Conservation (phyloP, 2,888 invertebrate genomes). For the Scaptomyza cyrtandrae region DNA sequence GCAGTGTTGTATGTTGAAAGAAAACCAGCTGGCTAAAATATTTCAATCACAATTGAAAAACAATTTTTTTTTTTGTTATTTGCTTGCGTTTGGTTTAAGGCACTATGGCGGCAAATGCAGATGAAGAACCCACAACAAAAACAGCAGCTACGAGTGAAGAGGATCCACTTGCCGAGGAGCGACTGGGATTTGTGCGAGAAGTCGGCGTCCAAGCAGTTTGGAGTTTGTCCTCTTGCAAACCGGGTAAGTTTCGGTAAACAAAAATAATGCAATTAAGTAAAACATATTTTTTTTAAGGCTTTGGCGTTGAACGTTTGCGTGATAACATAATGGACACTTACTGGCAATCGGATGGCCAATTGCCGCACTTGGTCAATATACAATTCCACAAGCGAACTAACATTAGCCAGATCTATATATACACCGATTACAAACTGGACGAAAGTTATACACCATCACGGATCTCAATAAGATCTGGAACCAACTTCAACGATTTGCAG, state of each 20-base stretch:
- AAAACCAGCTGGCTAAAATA: background rate
- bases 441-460: slow-evolving; percentile 99
- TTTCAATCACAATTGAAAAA: background rate
- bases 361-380: slow-evolving; percentile 98
- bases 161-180: slow-evolving; percentile 83
- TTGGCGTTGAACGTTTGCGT: slow-evolving; percentile 98
- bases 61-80: no score
- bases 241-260: slow-evolving; percentile 87
- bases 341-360: slow-evolving; percentile 99
- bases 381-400: slow-evolving; percentile 98
- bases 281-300: slow-evolving; percentile 88
- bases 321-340: slow-evolving; percentile 98
- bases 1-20: slow-evolving; percentile 15
- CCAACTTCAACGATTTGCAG: slow-evolving; percentile 97
- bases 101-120: slow-evolving; percentile 66
- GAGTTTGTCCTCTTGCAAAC: slow-evolving; percentile 99
- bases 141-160: slow-evolving; percentile 64
- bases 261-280: background rate
- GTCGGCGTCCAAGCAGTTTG: slow-evolving; percentile 97
- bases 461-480: slow-evolving; percentile 96
- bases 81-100: slow-evolving; percentile 15
- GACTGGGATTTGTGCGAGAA: slow-evolving; percentile 88
- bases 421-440: slow-evolving; percentile 98
- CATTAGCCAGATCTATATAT: slow-evolving; percentile 97
- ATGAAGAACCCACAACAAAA: slow-evolving; percentile 64